These are phyloP conservation scores for Liasis olivaceus DNA, from an alignment of 2,797 vertebrate genomes.

Conservation along the genomic window DNA sequence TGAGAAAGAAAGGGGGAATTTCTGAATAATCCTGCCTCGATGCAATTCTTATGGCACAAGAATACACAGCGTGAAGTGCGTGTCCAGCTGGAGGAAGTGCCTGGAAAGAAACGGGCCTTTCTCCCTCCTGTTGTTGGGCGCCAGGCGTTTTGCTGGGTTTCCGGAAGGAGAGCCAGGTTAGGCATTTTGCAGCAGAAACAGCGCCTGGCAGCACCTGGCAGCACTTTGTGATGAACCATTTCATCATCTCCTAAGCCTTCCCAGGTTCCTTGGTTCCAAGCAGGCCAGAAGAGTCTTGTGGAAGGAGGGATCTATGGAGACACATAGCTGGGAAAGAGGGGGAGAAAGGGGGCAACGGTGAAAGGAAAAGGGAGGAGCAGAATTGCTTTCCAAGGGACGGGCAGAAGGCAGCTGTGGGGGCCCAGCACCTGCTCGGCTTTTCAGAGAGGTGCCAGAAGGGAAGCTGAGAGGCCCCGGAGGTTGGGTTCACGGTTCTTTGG, in stretches of 20 bases:
- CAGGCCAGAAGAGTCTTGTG: not conserved
- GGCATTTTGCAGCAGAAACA: not conserved
- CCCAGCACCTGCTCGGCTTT: not conserved
- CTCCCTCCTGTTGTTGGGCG: not conserved
- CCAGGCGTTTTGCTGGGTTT: not conserved
- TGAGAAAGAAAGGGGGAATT: not conserved
- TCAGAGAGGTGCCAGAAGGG: not conserved
- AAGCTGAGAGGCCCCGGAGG: not conserved
- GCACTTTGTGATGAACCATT: no score
- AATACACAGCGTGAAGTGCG: fast-evolving
- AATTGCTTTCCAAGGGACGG: no score
- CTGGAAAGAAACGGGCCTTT: not conserved
- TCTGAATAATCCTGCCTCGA: no score
- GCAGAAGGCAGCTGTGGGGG: not conserved
- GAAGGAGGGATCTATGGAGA: not conserved
- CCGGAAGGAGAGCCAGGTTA: not conserved
- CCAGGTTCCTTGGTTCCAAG: not conserved
- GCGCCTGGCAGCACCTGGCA: no score
- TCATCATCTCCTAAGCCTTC: not conserved
- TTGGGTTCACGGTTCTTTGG: not conserved
- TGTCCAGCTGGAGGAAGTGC: not conserved
- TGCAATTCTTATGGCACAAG: not conserved
- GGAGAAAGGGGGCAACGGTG: no score
- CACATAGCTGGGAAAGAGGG: not conserved
- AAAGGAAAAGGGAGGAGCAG: not conserved